Base-by-base conservation (phyloP, 2,113 vertebrate genomes). In the Entelurus aequoreus region DNA sequence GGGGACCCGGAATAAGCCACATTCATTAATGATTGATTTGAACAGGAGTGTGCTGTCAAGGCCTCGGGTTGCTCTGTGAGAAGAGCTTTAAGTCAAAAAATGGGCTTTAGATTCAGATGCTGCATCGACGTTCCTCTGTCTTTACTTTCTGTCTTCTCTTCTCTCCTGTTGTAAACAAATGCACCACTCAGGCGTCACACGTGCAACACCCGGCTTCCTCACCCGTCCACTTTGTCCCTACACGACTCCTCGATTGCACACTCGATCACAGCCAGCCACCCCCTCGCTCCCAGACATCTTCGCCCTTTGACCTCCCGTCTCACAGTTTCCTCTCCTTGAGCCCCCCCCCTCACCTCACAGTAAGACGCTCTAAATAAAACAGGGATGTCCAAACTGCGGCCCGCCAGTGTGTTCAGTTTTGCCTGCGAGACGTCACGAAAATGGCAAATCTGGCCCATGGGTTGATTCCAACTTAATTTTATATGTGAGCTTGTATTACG, bases 231-330 rank as follows among this genome's bases (percentile, higher is more conserved):
- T 60, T 19, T 85, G 73, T 62, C 80, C 87, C 51, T 60, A 42
- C 74, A 79, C 76, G 28, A 38, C 68, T 74, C 77, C 86, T 63
- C 85, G 84, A 81, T 74, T 80, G 10, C 84, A 84, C 63, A 70
- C 76, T 67, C 86, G 61, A 62, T 72, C 81, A 19, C 72, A 66
- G 53, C 73, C 72, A 14, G 71, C 60, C 84, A 83, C 84, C 21
- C 85, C 81, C 63, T 86, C 85, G 54, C 79, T 80, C 63, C 83
- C 82, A 61, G 66, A 75, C 72, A 66, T 81, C 63, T 79, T 79
- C 56, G 62, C 84, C 77, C 79, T 58, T 11, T 84, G 77, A 84
- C 54, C 59, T 42, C 60, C 65, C 5, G 5, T 52, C 64, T 38
- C 9, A 48, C 15, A 54, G 55, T 51, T 42, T 52, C 60, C 66